phyloP scores from a whole-genome alignment of 1,140 invertebrate species.

The Hormaphis cornu region DNA sequence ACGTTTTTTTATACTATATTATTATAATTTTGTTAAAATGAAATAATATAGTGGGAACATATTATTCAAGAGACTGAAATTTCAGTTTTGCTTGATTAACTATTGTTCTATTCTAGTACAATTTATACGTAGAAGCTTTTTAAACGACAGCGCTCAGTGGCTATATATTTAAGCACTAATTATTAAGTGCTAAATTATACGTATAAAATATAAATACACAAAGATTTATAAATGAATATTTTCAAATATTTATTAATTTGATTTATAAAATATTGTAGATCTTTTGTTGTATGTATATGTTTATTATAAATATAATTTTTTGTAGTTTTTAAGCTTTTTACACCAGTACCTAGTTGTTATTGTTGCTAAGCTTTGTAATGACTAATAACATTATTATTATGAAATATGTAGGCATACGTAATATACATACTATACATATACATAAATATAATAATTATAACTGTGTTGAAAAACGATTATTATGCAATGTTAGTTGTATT shows the following conservation, averaged over 20 bases:
- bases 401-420: constrained; percentile 22
- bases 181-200: constrained; percentile 18
- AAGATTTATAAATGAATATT: constrained; percentile 21
- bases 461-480: constrained; percentile 26
- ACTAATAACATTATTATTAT: constrained; percentile 19
- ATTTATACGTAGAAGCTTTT: constrained; percentile 13
- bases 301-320: constrained; percentile 17
- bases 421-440: constrained; percentile 20
- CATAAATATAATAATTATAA: constrained; percentile 22
- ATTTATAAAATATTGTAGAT: constrained; percentile 18
- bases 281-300: constrained; percentile 4
- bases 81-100: not conserved
- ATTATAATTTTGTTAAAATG: not conserved
- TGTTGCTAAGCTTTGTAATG: constrained; percentile 31
- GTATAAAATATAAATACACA: constrained; percentile 26
- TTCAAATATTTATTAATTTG: constrained; percentile 26
- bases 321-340: constrained; percentile 31
- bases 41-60: not conserved
- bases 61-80: constrained; percentile 20
- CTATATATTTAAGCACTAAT: constrained; percentile 15
- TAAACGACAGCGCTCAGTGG: constrained; percentile 23
- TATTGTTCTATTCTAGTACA: not conserved
- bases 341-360: constrained; percentile 29
- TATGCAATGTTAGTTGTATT: constrained; percentile 32
- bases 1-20: constrained; percentile 1